phyloP scores from a whole-genome alignment of 2,888 invertebrate species.

The Oasisia sp. region DNA sequence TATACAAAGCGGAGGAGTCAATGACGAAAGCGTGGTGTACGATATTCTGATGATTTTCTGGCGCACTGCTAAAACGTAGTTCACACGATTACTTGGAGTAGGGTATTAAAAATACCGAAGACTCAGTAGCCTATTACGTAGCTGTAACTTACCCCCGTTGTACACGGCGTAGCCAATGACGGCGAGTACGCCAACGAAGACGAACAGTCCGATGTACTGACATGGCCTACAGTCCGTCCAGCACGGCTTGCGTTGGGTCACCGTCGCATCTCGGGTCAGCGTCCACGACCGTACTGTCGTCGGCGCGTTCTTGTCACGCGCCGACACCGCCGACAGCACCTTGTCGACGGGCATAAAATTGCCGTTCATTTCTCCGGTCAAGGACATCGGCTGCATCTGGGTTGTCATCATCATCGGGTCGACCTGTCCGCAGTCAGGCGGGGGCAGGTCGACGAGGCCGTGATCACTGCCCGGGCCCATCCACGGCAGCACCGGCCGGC shows the following conservation, averaged over 20 bases:
- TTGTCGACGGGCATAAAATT: not conserved
- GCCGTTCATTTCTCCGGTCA: not conserved
- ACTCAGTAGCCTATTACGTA: not conserved
- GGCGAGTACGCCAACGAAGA: not conserved
- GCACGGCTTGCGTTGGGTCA: not conserved
- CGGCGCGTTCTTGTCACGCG: not conserved
- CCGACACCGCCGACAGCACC: not conserved
- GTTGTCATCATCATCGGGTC: not conserved
- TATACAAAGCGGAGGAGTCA: not conserved
- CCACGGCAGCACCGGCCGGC: not conserved
- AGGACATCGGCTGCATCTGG: not conserved
- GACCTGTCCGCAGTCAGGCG: not conserved
- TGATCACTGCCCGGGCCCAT: not conserved
- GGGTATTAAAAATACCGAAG: not conserved
- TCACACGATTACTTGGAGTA: not conserved
- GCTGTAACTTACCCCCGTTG: not conserved
- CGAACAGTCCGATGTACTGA: not conserved
- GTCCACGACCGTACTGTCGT: not conserved
- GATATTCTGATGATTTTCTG: not conserved
- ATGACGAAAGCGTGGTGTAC: not conserved
- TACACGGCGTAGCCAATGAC: not conserved
- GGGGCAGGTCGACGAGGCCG: not conserved
- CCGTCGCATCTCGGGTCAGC: not conserved
- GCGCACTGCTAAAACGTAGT: not conserved
- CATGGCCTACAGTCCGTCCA: not conserved